These are phyloP conservation scores for Druceiella hillmani DNA, from an alignment of 2,888 invertebrate species.

Conservation along the genomic window DNA sequence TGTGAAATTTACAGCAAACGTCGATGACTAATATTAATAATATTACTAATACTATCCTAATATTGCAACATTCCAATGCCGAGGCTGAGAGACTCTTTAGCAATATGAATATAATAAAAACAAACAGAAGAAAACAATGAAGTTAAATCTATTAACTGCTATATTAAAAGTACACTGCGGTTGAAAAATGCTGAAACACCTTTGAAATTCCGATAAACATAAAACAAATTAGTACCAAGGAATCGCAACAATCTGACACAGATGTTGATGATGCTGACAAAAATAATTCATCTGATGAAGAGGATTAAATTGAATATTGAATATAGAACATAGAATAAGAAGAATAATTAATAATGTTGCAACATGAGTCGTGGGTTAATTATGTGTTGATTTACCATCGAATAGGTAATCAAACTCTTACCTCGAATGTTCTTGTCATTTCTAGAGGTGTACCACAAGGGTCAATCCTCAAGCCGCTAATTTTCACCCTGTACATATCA, in stretches of 20 bases:
- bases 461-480: no score
- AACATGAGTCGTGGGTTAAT: no score
- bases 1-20: conserved; percentile 9
- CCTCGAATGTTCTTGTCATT: no score
- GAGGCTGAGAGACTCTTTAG: conserved; percentile 7
- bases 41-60: conserved; percentile 13
- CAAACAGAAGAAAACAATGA: conserved; percentile 10
- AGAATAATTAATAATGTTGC: no score
- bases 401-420: no score
- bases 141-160: conserved; percentile 9
- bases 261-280: conserved; percentile 2
- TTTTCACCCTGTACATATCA: no score
- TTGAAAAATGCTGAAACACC: conserved; percentile 10
- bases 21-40: conserved; percentile 12
- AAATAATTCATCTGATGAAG: conserved; percentile 15
- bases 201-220: conserved; percentile 7
- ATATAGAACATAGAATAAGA: no score
- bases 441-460: no score
- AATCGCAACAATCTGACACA: conserved; percentile 2
- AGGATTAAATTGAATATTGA: no score
- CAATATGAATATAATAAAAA: conserved; percentile 11
- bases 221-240: conserved; percentile 8
- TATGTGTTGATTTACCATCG: no score
- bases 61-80: conserved; percentile 11
- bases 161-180: conserved; percentile 11